Evolutionary conservation across 2,113 vertebrate genomes (phyloP).

Genomic region (Triplophysa rosa): DNA sequence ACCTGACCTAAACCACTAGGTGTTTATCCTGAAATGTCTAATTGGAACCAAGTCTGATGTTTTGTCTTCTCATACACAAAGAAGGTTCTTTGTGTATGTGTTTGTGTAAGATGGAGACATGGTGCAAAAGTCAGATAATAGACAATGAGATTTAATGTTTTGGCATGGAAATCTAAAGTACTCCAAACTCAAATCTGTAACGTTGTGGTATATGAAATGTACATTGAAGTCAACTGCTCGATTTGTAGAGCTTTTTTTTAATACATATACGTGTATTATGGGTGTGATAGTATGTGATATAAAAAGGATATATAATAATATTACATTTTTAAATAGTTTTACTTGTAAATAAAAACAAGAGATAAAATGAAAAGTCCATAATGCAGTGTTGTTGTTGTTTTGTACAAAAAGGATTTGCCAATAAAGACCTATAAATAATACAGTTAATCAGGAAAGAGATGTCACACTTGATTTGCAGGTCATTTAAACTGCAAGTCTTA

Average conservation of each 20-base stretch:
- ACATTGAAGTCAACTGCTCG: no score
- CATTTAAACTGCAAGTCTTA: constrained; percentile 4
- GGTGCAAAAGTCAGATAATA: not conserved
- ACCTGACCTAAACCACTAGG: constrained; percentile 57
- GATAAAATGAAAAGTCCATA: no score
- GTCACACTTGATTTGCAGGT: not conserved
- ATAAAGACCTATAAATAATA: constrained; percentile 6
- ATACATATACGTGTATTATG: no score
- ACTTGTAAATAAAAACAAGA: constrained; percentile 15
- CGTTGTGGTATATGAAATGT: not conserved
- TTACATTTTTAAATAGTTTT: not conserved
- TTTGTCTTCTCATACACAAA: not conserved
- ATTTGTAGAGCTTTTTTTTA: not conserved
- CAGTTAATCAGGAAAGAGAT: constrained; percentile 29
- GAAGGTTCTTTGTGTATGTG: not conserved
- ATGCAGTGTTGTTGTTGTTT: not conserved
- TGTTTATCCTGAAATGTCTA: constrained; percentile 65
- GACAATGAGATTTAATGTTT: not conserved
- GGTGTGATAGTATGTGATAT: no score
- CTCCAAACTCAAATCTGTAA: not conserved
- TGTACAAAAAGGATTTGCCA: not conserved
- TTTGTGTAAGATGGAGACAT: not conserved
- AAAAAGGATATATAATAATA: no score
- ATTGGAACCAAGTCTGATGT: constrained; percentile 34
- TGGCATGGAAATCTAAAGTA: not conserved